These are phyloP conservation scores for Pocillopora damicornis DNA, from an alignment of 64 coral and sea anemone genomes.

Conservation along the genomic window DNA sequence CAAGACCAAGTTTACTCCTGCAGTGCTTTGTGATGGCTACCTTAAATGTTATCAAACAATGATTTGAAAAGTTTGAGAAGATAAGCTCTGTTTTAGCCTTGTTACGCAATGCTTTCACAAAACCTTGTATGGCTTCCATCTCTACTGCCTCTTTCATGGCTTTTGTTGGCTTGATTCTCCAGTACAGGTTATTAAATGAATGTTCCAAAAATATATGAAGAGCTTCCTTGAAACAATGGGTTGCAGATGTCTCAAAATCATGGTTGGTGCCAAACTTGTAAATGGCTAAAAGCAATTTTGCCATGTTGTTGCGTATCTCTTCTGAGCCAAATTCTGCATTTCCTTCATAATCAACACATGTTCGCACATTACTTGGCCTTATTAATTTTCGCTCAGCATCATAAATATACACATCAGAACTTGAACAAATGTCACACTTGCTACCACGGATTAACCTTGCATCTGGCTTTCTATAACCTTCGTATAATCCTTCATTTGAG, in stretches of 20 bases:
- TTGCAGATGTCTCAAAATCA: conserved; percentile 28
- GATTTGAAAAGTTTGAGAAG: neutral
- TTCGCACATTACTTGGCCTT: neutral
- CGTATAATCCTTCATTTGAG: conserved; percentile 9
- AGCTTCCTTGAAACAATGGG: conserved; percentile 32
- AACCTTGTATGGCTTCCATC: neutral
- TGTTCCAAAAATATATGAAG: conserved; percentile 32
- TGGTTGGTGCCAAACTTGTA: conserved; percentile 16
- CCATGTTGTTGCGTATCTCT: conserved; percentile 6
- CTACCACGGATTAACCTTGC: neutral
- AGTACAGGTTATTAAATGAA: conserved; percentile 24
- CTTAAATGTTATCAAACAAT: neutral
- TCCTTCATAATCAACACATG: conserved; percentile 26
- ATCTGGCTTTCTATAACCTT: conserved; percentile 22
- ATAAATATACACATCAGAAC: neutral
- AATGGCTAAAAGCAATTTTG: conserved; percentile 30
- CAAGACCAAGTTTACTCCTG: neutral
- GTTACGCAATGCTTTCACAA: conserved; percentile 10
- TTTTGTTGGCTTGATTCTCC: conserved; percentile 42
- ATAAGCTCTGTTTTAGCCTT: neutral
- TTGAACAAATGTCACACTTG: conserved; percentile 20
- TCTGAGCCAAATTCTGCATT: conserved; percentile 30
- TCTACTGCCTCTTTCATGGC: conserved; percentile 9
- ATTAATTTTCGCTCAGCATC: neutral
- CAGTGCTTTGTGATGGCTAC: conserved; percentile 14